Base-by-base conservation (phyloP, 92 coral and sea anemone genomes). In the Zoanthus sociatus region DNA sequence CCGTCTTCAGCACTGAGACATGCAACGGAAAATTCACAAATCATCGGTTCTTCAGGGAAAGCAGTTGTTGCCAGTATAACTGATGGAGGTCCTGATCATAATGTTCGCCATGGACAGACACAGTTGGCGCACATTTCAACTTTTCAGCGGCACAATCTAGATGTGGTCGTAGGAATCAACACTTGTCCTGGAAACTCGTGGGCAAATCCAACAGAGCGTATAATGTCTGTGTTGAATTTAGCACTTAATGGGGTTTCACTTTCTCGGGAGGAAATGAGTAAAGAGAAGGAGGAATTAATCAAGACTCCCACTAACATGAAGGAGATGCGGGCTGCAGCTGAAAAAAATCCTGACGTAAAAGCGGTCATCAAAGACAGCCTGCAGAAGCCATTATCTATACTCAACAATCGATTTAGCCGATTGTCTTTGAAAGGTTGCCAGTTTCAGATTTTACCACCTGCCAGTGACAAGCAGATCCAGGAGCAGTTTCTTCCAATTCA, bases 201-300 rank as follows among this genome's bases (percentile, higher is more conserved):
- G 78, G 78, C 81, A 17, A 90, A 90, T 51, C 90, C 85, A 45
- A 84, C 93, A 6, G 93, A 90, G 68, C 73, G 93, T 14, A 89
- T 90, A 44, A 90, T 90, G 93, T 58, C 78, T 33, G 83, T 78
- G 15, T 88, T 90, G 78, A 87, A 90, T 30, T 50, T 87, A 10
- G 93, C 87, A 6, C 51, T 90, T 50, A 90, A 90, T 77, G 79
- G 79, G 32, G 89, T 78, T 79, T 86, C 83, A 64, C 68, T 90
- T 15, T 15, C 50, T 89, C 70, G 90, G 55, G 79, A 14, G 13
- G 58, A 86, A 58, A 90, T 89, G 83, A 67, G 56, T 45, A 14
- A 82, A 88, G 71, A 79, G 46, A 20, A 50, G 7, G 90, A 90
- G 83, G 47, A 17, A 73, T 67, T 48, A 47, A 76, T 90, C 78